Percentiles rank a stretch among this genome's conserved stretches.
Conservation (phyloP, 2,888 invertebrate genomes). For the Hololepta plana region DNA sequence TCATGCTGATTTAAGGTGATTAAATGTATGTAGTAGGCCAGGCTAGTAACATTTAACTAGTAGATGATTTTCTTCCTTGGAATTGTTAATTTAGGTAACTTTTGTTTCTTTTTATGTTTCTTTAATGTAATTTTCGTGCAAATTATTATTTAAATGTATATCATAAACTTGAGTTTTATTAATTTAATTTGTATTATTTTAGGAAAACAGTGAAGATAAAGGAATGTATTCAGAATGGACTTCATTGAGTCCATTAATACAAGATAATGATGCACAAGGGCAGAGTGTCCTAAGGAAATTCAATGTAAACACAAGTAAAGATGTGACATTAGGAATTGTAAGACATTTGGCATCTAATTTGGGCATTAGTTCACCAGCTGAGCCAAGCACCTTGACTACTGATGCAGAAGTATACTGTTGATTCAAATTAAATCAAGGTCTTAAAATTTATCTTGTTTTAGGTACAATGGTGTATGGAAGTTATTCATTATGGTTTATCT, state of each 20-base stretch:
- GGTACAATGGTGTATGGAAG: slow-evolving; percentile 79
- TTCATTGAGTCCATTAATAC: slow-evolving; percentile 44
- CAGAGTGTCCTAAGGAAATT: slow-evolving; percentile 66
- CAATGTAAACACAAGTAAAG: slow-evolving; percentile 49
- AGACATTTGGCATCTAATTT: slow-evolving; percentile 54
- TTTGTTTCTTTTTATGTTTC: too few species aligned
- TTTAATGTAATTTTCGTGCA: too few species aligned
- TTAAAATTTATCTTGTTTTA: slow-evolving; percentile 21
- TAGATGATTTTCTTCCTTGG: too few species aligned
- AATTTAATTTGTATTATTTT: slow-evolving; percentile 9
- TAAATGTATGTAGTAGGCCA: too few species aligned
- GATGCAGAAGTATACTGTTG: slow-evolving; percentile 57
- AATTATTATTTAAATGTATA: too few species aligned
- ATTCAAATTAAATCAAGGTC: not conserved
- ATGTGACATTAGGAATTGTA: slow-evolving; percentile 67
- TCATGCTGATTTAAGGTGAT: too few species aligned
- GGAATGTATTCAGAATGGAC: slow-evolving; percentile 79
- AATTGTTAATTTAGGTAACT: too few species aligned
- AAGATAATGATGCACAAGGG: slow-evolving; percentile 43
- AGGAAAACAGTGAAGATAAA: slow-evolving; percentile 42
- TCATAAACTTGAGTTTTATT: too few species aligned
- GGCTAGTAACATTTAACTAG: too few species aligned
- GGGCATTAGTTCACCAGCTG: slow-evolving; percentile 59
- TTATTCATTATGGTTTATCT: slow-evolving; percentile 80
- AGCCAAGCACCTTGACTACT: slow-evolving; percentile 65